Evolutionary conservation across 2,113 vertebrate species (phyloP), one percentile per base, ranked within the genome.

Genomic region (Scartelaos histophorus): DNA sequence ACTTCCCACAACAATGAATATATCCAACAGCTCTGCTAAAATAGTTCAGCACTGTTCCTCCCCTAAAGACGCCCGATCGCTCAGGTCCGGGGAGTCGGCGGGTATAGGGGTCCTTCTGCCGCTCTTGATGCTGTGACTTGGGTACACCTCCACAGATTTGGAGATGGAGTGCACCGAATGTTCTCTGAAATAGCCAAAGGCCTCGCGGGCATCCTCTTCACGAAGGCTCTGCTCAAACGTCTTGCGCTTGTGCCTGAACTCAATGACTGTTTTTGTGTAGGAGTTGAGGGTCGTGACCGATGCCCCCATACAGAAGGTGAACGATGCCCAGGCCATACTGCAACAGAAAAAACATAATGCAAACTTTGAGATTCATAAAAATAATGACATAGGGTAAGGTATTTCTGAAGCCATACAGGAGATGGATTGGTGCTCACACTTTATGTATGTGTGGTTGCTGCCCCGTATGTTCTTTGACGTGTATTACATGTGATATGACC

Each of bases 251-350:
- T 96, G 95, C 54, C 96, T 93, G 93, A 98, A 98, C 92, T 98
- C 97, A n/a, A 98, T 96, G 91, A 98, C 96, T 9, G 96, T 98
- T 93, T 98, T 98, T 0, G 97, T 98, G 91, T 98, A 98, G 67
- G 97, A 97, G 94, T 98, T 98, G 87, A 98, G 93, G 11, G 97
- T 98, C 87, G 96, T 98, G 84, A 98, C 96, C 0, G 97, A 98
- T 22, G 97, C 97, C 0, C 96, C 96, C 97, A 98, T 98, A 82
- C 97, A 98, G 90, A 95, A 98, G 85, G 96, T 98, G 80, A 98
- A 98, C 58, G 97, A 98, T 2, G 95, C 96, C 97, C 97, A 98
- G 6, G 97, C 97, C 94, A 98, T 93, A 81, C 97, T 98, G 61
- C 84, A 82, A 84, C 74, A 77, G 19, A 49, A 11, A 66, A 17